phyloP scores from a whole-genome alignment of 2,797 vertebrate genomes.

The Gephyroberyx darwinii region DNA sequence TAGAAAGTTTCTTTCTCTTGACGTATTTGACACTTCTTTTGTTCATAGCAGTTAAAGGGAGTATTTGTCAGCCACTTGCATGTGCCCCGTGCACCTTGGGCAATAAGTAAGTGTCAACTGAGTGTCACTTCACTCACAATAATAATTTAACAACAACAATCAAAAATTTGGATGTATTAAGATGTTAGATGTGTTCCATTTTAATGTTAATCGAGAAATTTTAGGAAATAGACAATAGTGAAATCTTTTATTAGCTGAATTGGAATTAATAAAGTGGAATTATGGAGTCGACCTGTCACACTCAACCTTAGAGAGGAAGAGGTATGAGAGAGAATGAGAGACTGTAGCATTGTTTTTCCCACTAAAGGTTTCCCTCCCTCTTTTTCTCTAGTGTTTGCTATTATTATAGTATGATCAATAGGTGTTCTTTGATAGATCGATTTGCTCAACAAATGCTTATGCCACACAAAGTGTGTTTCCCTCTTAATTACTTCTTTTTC shows the following conservation, averaged over 20 bases:
- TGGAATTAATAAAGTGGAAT: conserved; percentile 14
- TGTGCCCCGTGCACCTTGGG: conserved; percentile 30
- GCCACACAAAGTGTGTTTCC: conserved; percentile 9
- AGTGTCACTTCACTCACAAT: conserved; percentile 21
- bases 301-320: conserved; percentile 1
- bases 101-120: conserved; percentile 25
- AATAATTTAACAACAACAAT: conserved; percentile 49
- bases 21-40: conserved; percentile 30
- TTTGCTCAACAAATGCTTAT: conserved; percentile 23
- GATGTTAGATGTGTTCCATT: conserved; percentile 41
- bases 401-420: conserved; percentile 19
- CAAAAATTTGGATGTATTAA: conserved; percentile 46
- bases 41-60: conserved; percentile 56
- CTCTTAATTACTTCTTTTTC: conserved; percentile 17
- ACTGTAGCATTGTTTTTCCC: conserved; percentile 39
- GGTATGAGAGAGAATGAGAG: conserved; percentile 8
- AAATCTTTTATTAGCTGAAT: conserved; percentile 22
- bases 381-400: conserved; percentile 17
- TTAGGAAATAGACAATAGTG: conserved; percentile 46
- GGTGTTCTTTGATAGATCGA: conserved; percentile 43
- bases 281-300: conserved; percentile 9
- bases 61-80: background rate
- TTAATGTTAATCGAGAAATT: conserved; percentile 25
- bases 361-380: conserved; percentile 30
- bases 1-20: conserved; percentile 1